Base-by-base conservation (phyloP, 2,113 vertebrate species). In the Scolopax mira region DNA sequence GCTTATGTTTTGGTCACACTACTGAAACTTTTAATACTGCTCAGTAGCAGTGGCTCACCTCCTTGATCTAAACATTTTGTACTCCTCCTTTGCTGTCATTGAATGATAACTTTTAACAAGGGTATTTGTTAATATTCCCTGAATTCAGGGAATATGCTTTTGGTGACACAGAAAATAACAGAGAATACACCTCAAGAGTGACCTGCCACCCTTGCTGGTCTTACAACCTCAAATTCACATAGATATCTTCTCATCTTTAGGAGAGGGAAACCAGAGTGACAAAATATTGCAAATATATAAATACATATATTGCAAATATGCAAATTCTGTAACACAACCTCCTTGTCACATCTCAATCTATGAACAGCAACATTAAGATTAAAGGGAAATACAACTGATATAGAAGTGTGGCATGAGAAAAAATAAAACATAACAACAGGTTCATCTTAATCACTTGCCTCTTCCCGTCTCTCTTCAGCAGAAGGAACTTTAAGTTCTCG, bases 401-500 rank as follows among this genome's bases (percentile, higher is more conserved):
- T 7, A 54, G n/a, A n/a, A 49, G 30, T 55, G 35, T 88, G 37
- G 37, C 48, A 49, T 16, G 42, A 67, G 11, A 28, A 39, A 39
- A 39, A 46, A 74, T n/a, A 41, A 42, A 52, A 33, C 21, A 41
- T 12, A 7, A 62, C 70, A 88, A 46, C 18, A 83, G 18, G 12
- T 39, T 39, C 9, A 55, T 58, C 10, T 72, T 72, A 48, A 95
- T 61, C 71, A 93, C 98, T 98, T 97, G 98, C 99, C 99, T 99
- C 99, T 97, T 99, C 99, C 95, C 98, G 98, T 92, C 99, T 98
- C 72, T 98, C 98, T 90, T 99, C 99, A 91, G 99, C 96, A 44
- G 99, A 99, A 35, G 99, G 99, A 91, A 99, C 98, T 97, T 99
- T 99, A 39, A 99, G 98, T 96, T 99, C 99, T 87, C 99, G 97